phyloP scores from a whole-genome alignment of 2,888 invertebrate species.

The Harpalus rubripes region DNA sequence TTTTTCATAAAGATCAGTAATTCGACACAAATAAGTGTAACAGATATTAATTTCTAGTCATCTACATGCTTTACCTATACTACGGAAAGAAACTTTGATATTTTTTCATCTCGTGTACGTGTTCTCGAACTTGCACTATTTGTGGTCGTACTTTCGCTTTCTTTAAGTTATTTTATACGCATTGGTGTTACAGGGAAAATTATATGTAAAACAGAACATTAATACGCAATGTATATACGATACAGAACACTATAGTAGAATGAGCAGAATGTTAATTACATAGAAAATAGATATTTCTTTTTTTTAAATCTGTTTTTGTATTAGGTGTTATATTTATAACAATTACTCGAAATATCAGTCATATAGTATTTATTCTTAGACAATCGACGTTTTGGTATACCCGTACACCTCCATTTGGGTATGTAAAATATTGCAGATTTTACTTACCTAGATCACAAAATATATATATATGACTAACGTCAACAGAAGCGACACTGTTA shows the following conservation, averaged over 20 bases:
- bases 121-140: neutral
- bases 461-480: too few relatives aligned
- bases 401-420: too few relatives aligned
- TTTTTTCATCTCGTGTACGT: neutral
- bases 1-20: too few relatives aligned
- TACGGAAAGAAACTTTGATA: neutral
- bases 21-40: neutral
- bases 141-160: neutral
- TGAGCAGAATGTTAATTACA: neutral
- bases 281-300: neutral
- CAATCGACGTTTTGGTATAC: too few relatives aligned
- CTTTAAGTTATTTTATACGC: constrained; percentile 1
- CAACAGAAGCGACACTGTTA: too few relatives aligned
- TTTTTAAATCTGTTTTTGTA: too few relatives aligned
- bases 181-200: neutral
- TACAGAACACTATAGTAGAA: neutral
- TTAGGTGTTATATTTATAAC: too few relatives aligned
- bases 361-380: too few relatives aligned
- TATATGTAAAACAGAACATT: neutral
- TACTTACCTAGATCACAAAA: too few relatives aligned
- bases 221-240: neutral
- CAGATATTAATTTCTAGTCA: neutral
- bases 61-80: neutral
- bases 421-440: too few relatives aligned
- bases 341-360: too few relatives aligned